Evolutionary conservation across 1,140 invertebrate species (phyloP), one percentile per base, ranked within the genome.

Genomic region (Hypsibius dujardini): DNA sequence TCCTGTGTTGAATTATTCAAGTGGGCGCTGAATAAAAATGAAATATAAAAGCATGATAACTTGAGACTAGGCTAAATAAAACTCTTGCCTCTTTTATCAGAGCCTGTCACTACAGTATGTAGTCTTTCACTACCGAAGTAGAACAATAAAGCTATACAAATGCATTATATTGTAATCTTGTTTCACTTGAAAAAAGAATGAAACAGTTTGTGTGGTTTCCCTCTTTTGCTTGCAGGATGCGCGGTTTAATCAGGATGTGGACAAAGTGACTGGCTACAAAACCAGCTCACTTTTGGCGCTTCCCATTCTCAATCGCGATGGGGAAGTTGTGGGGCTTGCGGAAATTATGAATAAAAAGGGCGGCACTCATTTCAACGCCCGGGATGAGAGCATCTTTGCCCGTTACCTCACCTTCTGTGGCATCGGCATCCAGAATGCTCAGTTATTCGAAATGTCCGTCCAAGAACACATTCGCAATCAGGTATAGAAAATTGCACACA

Each of bases 281-380:
- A 96, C 93, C 0, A 87, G 87, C 69, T 83, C 89, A 71, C 90
- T 97, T 71, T 83, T 96, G 1, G 93, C 89, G 76, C 89, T 95
- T 86, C 92, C 94, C 2, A 94, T 97, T 73, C 92, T 90, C 79
- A 95, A 95, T 81, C 90, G 90, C 77, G 89, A 93, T 75, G 92
- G 92, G 0, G 90, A 93, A 75, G 92, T 96, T 0, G 92, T 97
- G 73, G 94, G 92, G 1, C 92, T 96, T 0, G 92, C 92, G 47
- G 92, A 97, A 83, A 93, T 95, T 74, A 93, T 97, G 74, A 97
- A 96, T 79, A 96, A 96, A 82, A 90, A 88, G 67, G 87, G 90
- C 78, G 88, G 85, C 78, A 86, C 85, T 74, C 85, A 88, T 76
- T 97, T 96, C 79, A 90, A 88, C 1, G 82, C 87, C 2, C 86